Evolutionary conservation across 2,113 vertebrate genomes (phyloP).

Genomic region (Callipepla squamata): DNA sequence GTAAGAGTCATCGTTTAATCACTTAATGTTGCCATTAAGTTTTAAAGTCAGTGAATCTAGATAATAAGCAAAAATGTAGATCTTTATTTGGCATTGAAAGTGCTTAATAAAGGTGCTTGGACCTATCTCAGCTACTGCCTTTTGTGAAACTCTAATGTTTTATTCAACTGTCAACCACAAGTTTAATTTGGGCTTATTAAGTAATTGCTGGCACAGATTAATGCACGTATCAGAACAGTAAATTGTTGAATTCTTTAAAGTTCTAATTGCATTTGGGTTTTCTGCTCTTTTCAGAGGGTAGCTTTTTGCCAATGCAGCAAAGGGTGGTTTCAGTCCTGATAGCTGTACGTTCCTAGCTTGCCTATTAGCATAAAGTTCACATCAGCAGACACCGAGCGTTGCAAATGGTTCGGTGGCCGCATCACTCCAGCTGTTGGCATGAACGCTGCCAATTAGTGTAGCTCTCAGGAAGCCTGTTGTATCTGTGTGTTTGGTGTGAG

Average conservation of each 20-base stretch:
- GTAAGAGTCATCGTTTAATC: slow-evolving; percentile 54
- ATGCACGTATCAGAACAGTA: slow-evolving; percentile 25
- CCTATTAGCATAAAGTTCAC: neutral
- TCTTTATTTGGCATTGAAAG: slow-evolving; percentile 56
- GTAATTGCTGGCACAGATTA: slow-evolving; percentile 25
- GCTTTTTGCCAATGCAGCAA: neutral
- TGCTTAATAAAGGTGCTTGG: slow-evolving; percentile 49
- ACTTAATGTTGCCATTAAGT: slow-evolving; percentile 51
- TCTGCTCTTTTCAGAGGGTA: neutral
- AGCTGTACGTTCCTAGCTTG: neutral
- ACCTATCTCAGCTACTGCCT: slow-evolving; percentile 27
- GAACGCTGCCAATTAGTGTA: neutral
- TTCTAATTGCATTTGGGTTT: slow-evolving; percentile 55
- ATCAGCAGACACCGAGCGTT: neutral
- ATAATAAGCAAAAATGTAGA: slow-evolving; percentile 55
- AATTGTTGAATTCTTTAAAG: slow-evolving; percentile 48
- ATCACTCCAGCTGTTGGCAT: neutral
- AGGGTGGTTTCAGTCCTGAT: neutral
- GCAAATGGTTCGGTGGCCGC: neutral
- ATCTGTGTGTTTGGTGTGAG: neutral
- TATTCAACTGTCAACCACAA: slow-evolving; percentile 41
- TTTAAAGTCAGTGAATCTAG: slow-evolving; percentile 56
- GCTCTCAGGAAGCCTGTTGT: neutral
- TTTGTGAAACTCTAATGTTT: slow-evolving; percentile 39
- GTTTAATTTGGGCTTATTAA: slow-evolving; percentile 58